A percentile compares a stretch with the other conserved stretches of the same genome.
Conservation (phyloP, 2,113 vertebrate genomes). For the Etheostoma spectabile region DNA sequence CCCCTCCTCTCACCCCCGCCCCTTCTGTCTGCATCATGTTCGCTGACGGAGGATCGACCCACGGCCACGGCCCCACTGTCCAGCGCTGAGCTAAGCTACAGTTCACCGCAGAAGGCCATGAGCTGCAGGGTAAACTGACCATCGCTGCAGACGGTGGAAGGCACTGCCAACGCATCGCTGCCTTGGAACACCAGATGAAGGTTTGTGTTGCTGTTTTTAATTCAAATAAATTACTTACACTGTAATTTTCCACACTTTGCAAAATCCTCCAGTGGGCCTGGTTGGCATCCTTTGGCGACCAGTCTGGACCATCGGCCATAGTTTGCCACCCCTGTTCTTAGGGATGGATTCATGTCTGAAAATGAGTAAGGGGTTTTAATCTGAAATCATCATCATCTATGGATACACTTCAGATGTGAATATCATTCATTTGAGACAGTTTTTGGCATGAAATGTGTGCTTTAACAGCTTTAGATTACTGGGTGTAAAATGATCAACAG, state of each 20-base stretch:
- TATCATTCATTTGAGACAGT: no score
- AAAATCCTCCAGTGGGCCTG: no score
- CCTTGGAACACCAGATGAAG: conserved; percentile 87
- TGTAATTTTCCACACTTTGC: no score
- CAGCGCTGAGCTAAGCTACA: conserved; percentile 89
- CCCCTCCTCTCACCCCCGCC: neutral
- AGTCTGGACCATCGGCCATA: no score
- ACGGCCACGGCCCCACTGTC: conserved; percentile 88
- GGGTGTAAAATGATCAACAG: no score
- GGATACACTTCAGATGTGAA: neutral
- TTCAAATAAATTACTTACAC: no score
- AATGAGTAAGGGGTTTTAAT: neutral
- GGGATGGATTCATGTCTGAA: neutral
- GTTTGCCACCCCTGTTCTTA: neutral
- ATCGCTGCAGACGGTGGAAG: conserved; percentile 85
- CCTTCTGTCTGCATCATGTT: conserved; percentile 77
- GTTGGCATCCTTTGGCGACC: no score
- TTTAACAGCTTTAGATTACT: neutral
- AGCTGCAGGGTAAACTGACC: conserved; percentile 87
- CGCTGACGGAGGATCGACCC: conserved; percentile 92
- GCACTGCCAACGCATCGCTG: conserved; percentile 73
- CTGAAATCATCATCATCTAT: neutral
- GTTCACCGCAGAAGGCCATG: conserved; percentile 87
- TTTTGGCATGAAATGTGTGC: no score
- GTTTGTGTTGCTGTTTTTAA: conserved; percentile 65